These are phyloP conservation scores for Neogale vison DNA, from an alignment of 2,113 vertebrate species.

Conservation along the genomic window DNA sequence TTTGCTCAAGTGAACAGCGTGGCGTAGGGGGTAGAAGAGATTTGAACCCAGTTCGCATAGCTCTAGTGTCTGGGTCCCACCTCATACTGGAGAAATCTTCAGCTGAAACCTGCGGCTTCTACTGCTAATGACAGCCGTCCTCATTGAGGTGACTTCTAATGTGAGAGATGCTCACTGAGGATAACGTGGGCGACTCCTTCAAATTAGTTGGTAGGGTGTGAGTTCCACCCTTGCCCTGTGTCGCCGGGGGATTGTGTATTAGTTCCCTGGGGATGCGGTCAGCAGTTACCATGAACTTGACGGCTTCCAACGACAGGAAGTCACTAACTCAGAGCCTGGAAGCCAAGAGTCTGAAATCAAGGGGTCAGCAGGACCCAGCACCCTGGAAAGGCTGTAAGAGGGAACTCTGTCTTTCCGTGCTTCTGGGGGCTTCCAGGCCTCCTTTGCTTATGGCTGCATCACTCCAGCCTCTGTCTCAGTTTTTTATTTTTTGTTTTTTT, in stretches of 20 bases:
- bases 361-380: not conserved
- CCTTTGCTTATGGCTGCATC: not conserved
- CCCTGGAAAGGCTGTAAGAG: not conserved
- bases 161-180: not conserved
- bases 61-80: not conserved
- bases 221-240: not conserved
- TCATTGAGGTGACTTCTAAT: not conserved
- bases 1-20: not conserved
- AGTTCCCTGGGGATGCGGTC: not conserved
- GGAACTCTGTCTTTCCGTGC: not conserved
- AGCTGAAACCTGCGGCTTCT: not conserved
- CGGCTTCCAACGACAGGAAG: not conserved
- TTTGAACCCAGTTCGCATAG: not conserved
- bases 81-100: not conserved
- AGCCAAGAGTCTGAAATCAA: not conserved
- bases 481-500: no score
- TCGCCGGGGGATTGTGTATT: not conserved
- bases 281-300: not conserved
- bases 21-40: not conserved
- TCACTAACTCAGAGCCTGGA: not conserved
- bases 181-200: not conserved
- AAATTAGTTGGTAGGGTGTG: not conserved
- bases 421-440: not conserved
- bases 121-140: not conserved
- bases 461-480: not conserved